Evolutionary conservation across 2,888 invertebrate species (phyloP), one percentile per base, ranked within the genome.

Genomic region (Hetaerina titia): DNA sequence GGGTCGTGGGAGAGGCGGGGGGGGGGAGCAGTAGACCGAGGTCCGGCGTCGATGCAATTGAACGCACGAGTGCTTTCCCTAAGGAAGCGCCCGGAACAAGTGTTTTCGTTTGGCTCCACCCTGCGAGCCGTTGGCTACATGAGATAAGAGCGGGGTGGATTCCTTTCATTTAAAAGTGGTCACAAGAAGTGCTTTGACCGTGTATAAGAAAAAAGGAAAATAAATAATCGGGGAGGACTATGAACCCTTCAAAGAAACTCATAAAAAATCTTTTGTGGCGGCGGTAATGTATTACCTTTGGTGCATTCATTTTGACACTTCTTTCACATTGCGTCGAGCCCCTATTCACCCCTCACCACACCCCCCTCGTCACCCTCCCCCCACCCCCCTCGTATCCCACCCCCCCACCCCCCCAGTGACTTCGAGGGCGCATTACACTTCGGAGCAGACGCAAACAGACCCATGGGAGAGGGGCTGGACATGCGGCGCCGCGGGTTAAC

Each of bases 81-180:
- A 25, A 81, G 31, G 81, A 81, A 81, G 81, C 81, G 81, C 11
- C 81, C 31, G 81, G 25, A 31, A 81, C 81, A 81, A 81, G 81
- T 81, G 81, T 81, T 81, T 81, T 31, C 81, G 81, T 81, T 81
- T 2, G 81, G 15, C 81, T 81, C 81, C 31, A 11, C 81, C 81
- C 81, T 45, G 81, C 11, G 81, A 19, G 69, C 69, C 8, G 69
- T 5, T 25, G 81, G 13, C 81, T 31, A 31, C 25, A 81, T 25
- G 22, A 81, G 81, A 81, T 81, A 81, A 81, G 31, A 31, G 81
- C 11, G 25, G 2, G 31, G 81, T 81, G 81, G 81, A 81, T 81
- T 81, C 31, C 7, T 69, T 69, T 69, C 6, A 69, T 31, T 81
- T 31, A 81, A 81, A 31, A 31, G 31, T 11, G 81, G 81, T 11